Conservation (phyloP, 1,140 invertebrate genomes). For the Drosophila ironensis region DNA sequence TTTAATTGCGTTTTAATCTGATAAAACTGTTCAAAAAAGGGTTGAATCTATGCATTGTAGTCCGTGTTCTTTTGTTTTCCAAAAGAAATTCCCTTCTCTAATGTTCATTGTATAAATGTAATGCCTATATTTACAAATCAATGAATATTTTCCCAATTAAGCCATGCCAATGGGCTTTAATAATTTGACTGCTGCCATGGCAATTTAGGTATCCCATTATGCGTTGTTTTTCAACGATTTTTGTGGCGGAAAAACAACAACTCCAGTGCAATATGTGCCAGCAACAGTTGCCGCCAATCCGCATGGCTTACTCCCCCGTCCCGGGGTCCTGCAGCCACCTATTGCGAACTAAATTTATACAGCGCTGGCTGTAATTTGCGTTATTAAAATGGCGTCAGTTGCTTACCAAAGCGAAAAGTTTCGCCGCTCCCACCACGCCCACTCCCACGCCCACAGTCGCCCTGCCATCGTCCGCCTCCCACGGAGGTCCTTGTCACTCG, state of each 20-base stretch:
- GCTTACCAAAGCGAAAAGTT: conserved; percentile 67
- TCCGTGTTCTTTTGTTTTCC: too few species aligned
- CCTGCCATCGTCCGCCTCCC: not conserved
- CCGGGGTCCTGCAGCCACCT: not conserved
- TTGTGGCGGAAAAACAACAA: conserved; percentile 15
- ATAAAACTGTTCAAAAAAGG: too few species aligned
- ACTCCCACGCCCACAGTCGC: not conserved
- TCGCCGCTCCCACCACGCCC: conserved; percentile 2
- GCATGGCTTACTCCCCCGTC: not conserved
- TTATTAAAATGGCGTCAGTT: conserved; percentile 78
- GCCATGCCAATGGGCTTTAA: conserved; percentile 19
- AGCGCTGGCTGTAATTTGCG: conserved; percentile 68
- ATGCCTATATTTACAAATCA: too few species aligned
- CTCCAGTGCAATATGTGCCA: conserved; percentile 50
- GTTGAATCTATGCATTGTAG: too few species aligned
- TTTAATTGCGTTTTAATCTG: too few species aligned
- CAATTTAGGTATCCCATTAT: conserved; percentile 44
- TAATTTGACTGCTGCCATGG: conserved; percentile 6
- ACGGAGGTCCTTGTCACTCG: conserved; percentile 9
- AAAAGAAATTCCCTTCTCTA: too few species aligned
- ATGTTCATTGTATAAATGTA: too few species aligned
- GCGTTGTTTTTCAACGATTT: conserved; percentile 31
- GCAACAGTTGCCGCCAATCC: conserved; percentile 53
- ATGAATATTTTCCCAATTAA: not conserved
- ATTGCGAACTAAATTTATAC: conserved; percentile 65